A percentile compares a stretch with the other conserved stretches of the same genome.
Evolutionary conservation across 2,888 invertebrate genomes (phyloP).

Genomic region (Thumatha senex): DNA sequence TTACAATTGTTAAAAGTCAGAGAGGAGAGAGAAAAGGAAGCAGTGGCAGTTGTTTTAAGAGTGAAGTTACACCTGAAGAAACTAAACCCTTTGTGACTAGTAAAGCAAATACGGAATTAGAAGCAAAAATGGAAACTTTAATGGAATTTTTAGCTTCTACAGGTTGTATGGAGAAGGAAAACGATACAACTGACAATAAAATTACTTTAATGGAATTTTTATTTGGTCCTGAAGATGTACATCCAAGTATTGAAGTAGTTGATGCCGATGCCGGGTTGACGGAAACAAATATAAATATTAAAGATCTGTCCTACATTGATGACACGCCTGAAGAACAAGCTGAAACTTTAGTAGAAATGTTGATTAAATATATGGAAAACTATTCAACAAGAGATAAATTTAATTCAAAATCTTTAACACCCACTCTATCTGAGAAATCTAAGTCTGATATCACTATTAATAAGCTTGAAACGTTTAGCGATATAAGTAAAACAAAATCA

Average conservation of each 20-base stretch:
- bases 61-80: constrained; percentile 65
- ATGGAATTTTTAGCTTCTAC: constrained; percentile 75
- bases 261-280: constrained; percentile 57
- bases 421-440: constrained; percentile 72
- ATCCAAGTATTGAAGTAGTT: constrained; percentile 61
- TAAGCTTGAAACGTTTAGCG: constrained; percentile 70
- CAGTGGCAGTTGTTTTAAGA: constrained; percentile 71
- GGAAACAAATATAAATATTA: constrained; percentile 68
- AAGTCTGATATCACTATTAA: constrained; percentile 77
- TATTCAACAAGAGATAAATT: constrained; percentile 60
- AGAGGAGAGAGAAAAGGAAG: constrained; percentile 72
- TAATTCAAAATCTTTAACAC: constrained; percentile 61
- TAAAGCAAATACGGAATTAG: constrained; percentile 68
- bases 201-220: constrained; percentile 79
- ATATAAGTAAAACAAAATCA: constrained; percentile 77
- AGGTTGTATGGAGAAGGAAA: constrained; percentile 69
- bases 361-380: constrained; percentile 76
- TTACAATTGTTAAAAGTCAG: constrained; percentile 77
- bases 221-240: constrained; percentile 67
- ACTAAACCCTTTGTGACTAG: constrained; percentile 53
- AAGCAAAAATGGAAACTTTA: constrained; percentile 78
- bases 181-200: constrained; percentile 61
- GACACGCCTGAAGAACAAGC: constrained; percentile 75
- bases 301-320: constrained; percentile 71
- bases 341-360: constrained; percentile 72